Evolutionary conservation across 2,797 vertebrate species (phyloP).

Genomic region (Eulemur rubriventer): DNA sequence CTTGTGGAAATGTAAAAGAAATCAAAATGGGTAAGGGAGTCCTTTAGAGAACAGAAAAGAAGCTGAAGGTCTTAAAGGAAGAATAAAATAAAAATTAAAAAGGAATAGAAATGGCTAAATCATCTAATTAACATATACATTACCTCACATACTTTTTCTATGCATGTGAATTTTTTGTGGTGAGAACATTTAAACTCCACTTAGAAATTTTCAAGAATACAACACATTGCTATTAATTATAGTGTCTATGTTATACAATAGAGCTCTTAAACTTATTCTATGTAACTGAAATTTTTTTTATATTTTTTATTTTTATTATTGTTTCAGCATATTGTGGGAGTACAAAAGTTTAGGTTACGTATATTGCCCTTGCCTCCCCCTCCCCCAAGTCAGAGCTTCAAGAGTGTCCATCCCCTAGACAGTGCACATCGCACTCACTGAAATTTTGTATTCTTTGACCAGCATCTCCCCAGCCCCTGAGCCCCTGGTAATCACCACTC

Average conservation of each 20-base stretch:
- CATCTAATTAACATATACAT: background rate
- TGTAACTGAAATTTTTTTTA: background rate
- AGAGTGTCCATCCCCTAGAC: too few species aligned
- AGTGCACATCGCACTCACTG: too few species aligned
- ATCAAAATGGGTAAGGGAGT: background rate
- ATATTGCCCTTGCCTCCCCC: too few species aligned
- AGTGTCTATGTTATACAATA: background rate
- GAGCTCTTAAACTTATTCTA: background rate
- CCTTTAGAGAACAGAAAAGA: background rate
- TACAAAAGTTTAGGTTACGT: too few species aligned
- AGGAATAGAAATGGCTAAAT: background rate
- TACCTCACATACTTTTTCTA: background rate
- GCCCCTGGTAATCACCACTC: background rate
- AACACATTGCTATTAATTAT: background rate
- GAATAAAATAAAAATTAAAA: background rate
- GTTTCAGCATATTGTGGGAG: too few species aligned
- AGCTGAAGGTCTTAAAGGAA: background rate
- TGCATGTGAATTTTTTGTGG: background rate
- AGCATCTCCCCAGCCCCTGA: background rate
- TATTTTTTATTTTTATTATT: too few species aligned
- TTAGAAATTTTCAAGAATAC: background rate
- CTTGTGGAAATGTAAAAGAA: background rate
- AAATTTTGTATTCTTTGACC: background rate
- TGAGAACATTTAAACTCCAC: background rate
- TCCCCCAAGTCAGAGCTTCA: too few species aligned